phyloP scores from a whole-genome alignment of 2,888 invertebrate genomes.

The Hypercompe scribonia region DNA sequence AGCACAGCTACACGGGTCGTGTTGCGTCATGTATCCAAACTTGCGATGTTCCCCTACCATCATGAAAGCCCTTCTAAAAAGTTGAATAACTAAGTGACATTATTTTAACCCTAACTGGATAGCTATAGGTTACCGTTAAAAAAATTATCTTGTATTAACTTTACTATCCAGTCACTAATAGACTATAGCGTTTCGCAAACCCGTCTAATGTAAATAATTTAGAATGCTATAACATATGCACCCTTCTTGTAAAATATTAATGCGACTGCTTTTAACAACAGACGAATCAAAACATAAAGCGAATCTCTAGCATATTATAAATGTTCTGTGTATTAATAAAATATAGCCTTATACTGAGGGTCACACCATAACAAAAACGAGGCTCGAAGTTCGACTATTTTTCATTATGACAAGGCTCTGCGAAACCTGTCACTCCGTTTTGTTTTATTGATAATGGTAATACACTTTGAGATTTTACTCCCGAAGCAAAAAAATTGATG shows the following conservation, averaged over 20 bases:
- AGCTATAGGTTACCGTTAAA: not conserved
- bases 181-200: not conserved
- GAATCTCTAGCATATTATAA: not conserved
- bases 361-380: not conserved
- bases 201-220: conserved; percentile 2
- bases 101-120: no score
- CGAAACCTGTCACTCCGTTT: fast-evolving
- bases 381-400: no score
- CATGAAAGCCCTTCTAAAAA: no score
- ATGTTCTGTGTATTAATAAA: not conserved
- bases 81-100: no score
- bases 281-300: conserved; percentile 21
- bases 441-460: not conserved
- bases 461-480: not conserved
- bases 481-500: no score
- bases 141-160: not conserved
- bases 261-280: conserved; percentile 27
- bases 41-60: no score
- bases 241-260: conserved; percentile 32
- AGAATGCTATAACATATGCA: conserved; percentile 21
- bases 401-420: not conserved
- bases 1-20: no score
- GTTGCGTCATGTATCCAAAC: no score
- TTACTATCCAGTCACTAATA: not conserved
- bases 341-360: not conserved